Percentiles rank a stretch among this genome's conserved stretches.
Conservation (phyloP, 1,140 invertebrate genomes). For the Calliopsis andreniformis region DNA sequence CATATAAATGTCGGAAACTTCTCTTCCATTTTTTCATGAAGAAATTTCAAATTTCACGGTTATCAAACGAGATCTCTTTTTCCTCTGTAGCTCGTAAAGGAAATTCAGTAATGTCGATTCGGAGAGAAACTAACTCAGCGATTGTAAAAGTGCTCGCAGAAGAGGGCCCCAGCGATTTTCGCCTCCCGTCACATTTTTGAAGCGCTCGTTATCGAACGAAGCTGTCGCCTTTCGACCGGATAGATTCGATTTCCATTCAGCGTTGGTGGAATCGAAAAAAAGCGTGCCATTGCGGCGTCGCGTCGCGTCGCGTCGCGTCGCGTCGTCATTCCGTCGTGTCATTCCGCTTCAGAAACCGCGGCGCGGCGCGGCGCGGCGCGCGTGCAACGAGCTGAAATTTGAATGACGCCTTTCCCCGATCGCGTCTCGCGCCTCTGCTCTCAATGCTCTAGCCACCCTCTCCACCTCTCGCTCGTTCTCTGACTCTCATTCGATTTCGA, state of each 20-base stretch:
- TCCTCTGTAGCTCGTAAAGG: background rate
- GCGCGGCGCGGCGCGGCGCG: slow-evolving; percentile 16
- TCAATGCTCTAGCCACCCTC: too few species aligned
- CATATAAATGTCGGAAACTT: too few species aligned
- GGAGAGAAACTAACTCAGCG: background rate
- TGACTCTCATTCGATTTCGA: slow-evolving; percentile 35
- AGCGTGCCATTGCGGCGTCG: slow-evolving; percentile 29
- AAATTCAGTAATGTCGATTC: slow-evolving; percentile 2
- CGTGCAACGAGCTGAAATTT: slow-evolving; percentile 48
- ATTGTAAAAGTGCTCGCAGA: background rate
- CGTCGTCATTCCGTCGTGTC: slow-evolving; percentile 51
- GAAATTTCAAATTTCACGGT: too few species aligned
- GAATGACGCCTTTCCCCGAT: slow-evolving; percentile 53
- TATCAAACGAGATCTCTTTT: background rate
- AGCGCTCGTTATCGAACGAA: slow-evolving; percentile 36
- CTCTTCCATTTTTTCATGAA: too few species aligned
- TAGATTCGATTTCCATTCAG: slow-evolving; percentile 45
- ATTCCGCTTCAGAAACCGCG: slow-evolving; percentile 45
- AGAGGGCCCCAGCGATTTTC: background rate
- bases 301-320: too few species aligned
- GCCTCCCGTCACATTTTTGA: slow-evolving; percentile 8
- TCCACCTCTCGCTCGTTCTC: background rate
- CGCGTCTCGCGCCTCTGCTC: slow-evolving; percentile 1
- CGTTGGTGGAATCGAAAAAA: slow-evolving; percentile 14
- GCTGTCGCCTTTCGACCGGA: slow-evolving; percentile 39